Percentiles rank a stretch among this genome's conserved stretches.
These are phyloP conservation scores for Choristoneura fumiferana DNA, from an alignment of 1,140 invertebrate genomes.

Conservation along the genomic window DNA sequence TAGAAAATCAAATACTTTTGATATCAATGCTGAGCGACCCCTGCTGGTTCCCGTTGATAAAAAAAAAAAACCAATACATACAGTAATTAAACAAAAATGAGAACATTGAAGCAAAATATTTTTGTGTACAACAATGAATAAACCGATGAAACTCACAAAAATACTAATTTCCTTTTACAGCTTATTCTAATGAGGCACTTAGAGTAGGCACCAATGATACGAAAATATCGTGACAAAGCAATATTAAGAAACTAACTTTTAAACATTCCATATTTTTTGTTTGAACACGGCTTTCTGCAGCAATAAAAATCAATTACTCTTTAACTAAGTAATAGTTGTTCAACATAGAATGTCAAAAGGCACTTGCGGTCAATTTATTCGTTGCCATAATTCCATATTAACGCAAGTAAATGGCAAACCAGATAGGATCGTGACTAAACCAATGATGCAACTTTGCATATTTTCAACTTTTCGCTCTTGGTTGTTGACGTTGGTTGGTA, in stretches of 20 bases:
- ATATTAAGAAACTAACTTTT: not conserved
- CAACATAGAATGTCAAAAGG: slow-evolving; percentile 27
- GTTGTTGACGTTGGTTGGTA: not conserved
- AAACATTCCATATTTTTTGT: not conserved
- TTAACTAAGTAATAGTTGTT: slow-evolving; percentile 7
- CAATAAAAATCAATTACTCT: not conserved
- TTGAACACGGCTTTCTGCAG: not conserved
- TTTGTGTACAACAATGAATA: too few species aligned
- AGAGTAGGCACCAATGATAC: not conserved
- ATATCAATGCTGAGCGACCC: too few species aligned
- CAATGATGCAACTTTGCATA: slow-evolving; percentile 42
- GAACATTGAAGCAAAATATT: too few species aligned
- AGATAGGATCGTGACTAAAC: slow-evolving; percentile 53
- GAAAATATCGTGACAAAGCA: slow-evolving; percentile 5
- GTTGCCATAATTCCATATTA: slow-evolving; percentile 50
- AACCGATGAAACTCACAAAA: not conserved
- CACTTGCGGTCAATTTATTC: slow-evolving; percentile 42
- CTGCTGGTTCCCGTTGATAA: too few species aligned
- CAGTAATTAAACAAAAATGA: too few species aligned
- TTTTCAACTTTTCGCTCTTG: slow-evolving; percentile 23
- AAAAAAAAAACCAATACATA: too few species aligned
- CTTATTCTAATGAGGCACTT: not conserved
- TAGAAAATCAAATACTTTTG: too few species aligned
- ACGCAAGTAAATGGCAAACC: slow-evolving; percentile 46
- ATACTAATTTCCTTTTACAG: not conserved